Evolutionary conservation across 2,113 vertebrate genomes (phyloP).

Genomic region (Sinocyclocheilus rhinocerous): DNA sequence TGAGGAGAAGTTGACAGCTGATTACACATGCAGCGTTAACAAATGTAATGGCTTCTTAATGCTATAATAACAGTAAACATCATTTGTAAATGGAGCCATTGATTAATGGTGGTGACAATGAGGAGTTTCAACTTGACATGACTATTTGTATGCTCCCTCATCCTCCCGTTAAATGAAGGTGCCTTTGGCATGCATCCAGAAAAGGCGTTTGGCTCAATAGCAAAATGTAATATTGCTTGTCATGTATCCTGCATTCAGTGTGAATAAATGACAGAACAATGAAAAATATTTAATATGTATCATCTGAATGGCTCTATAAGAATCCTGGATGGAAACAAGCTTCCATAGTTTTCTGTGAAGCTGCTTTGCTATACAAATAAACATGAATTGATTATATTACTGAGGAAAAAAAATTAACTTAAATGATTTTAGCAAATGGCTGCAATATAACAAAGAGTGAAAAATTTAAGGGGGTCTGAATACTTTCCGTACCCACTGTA

Average conservation of each 20-base stretch:
- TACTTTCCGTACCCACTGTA: too few relatives aligned
- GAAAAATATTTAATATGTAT: not conserved
- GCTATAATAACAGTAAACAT: constrained; percentile 34
- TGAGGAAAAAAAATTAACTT: too few relatives aligned
- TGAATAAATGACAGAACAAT: not conserved
- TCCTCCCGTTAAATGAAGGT: constrained; percentile 9
- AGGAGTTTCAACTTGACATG: constrained; percentile 7
- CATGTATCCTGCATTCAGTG: not conserved
- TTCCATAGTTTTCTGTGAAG: not conserved
- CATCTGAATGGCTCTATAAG: not conserved
- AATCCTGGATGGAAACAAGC: not conserved
- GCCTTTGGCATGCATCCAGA: constrained; percentile 22
- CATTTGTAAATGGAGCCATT: constrained; percentile 18
- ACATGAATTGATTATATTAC: too few relatives aligned
- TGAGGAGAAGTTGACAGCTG: constrained; percentile 4
- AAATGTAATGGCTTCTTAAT: constrained; percentile 33
- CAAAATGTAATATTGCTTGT: constrained; percentile 18
- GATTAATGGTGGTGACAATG: constrained; percentile 22
- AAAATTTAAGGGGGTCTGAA: too few relatives aligned
- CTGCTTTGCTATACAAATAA: too few relatives aligned
- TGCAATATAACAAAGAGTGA: too few relatives aligned
- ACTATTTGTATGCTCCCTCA: constrained; percentile 10
- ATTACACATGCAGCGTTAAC: constrained; percentile 8
- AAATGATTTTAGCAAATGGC: too few relatives aligned
- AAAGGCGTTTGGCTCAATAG: constrained; percentile 15